phyloP scores from a whole-genome alignment of 2,888 invertebrate genomes.

The Isotomurus palustris region DNA sequence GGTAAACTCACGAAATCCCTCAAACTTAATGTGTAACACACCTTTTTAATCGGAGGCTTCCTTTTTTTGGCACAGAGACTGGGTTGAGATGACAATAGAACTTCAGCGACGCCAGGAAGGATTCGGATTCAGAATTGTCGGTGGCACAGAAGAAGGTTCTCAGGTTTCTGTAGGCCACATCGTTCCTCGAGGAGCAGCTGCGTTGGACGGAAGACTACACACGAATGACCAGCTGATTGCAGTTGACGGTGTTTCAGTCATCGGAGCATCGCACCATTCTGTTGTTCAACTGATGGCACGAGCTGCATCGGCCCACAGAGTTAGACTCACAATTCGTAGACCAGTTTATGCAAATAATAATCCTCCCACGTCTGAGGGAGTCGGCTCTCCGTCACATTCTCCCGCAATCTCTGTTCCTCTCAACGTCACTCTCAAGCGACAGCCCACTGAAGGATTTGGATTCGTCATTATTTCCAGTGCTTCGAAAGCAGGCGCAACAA shows the following conservation, averaged over 20 bases:
- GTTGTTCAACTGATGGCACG: constrained; percentile 89
- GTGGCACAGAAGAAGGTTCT: constrained; percentile 95
- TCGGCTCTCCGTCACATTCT: constrained; percentile 33
- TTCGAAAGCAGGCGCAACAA: constrained; percentile 80
- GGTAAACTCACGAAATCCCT: too few relatives aligned
- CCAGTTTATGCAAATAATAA: constrained; percentile 32
- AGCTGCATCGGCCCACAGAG: constrained; percentile 81
- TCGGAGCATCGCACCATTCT: constrained; percentile 83
- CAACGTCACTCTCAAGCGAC: constrained; percentile 83
- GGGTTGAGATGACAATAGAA: constrained; percentile 69
- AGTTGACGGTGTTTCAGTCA: constrained; percentile 80
- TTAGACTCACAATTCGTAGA: constrained; percentile 70
- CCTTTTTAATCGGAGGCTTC: neutral
- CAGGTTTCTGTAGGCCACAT: constrained; percentile 95
- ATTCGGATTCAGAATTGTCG: constrained; percentile 96
- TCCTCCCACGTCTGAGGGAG: constrained; percentile 13
- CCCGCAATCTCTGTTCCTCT: constrained; percentile 60
- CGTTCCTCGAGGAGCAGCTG: constrained; percentile 91
- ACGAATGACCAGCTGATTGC: constrained; percentile 92
- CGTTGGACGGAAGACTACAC: constrained; percentile 80
- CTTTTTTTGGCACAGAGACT: constrained; percentile 48
- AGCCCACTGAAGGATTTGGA: constrained; percentile 95
- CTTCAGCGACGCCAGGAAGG: constrained; percentile 86
- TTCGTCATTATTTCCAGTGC: constrained; percentile 97
- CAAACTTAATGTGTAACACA: too few relatives aligned